Evolutionary conservation across 2,888 invertebrate species (phyloP), one percentile per base, ranked within the genome.

Genomic region (Hoplodrina blanda): DNA sequence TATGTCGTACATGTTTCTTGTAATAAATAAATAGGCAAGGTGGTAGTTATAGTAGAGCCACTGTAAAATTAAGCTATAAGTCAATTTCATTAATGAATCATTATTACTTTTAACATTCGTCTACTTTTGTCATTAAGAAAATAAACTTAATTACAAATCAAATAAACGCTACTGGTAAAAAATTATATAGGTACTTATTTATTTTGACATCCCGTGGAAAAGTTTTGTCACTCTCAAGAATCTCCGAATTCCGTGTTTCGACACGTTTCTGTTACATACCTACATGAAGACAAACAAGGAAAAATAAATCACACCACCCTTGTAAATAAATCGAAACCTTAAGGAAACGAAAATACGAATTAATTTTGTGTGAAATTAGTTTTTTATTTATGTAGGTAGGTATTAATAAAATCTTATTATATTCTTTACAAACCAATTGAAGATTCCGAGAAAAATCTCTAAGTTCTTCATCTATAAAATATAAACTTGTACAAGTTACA

Each of bases 221-320:
- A 60, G 62, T 66, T 13, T n/a, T 37, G 37, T 54, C 52, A 56
- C 8, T 13, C 6, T 7, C 17, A 25, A 11, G 41, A 72, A 72
- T 67, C 66, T 67, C 62, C 49, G 11, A 56, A 44, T 11, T 7
- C 10, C 17, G 11, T 19, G 5, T 65, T 71, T 30, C 13, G 46
- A 65, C 78, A 65, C 65, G 66, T 72, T 63, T 50, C 52, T 11
- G 25, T 13, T 62, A 59, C 64, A 54, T 61, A n/a, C n/a, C n/a
- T n/a, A 67, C 53, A 60, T 30, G 33, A 20, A 49, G 78, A 78
- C 44, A 60, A 66, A 78, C 25, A 76, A 67, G 52, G 49, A 25
- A 66, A 68, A 65, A 52, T 37, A 77, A 49, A 62, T 55, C 52
- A 41, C 13, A 19, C 3, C 46, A 37, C 17, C 25, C 20, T 41